Base-by-base conservation (phyloP, 2,888 invertebrate genomes). In the Beris morrisii region DNA sequence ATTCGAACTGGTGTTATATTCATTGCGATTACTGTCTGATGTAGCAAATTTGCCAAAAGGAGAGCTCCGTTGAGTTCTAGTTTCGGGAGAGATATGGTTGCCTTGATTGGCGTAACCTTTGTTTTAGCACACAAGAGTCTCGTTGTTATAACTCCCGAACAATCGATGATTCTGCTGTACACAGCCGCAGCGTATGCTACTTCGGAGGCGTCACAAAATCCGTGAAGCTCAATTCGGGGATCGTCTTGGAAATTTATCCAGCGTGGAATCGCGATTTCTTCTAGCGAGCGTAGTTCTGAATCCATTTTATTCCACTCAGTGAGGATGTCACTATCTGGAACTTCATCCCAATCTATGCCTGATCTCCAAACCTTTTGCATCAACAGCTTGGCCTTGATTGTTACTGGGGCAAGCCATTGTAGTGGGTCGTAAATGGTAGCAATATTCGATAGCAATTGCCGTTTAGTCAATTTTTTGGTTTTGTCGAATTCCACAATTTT, bases 401-500 rank as follows among this genome's bases (percentile, higher is more conserved):
- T 46, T 4, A 46, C 1, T 12, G 46, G 46, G 46, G 46, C 46
- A 13, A 46, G 46, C 46, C 46, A 46, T 46, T 46, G 46, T 5
- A 15, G 15, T 46, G 46, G 46, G 4, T 46, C n/a, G 15, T 46
- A 46, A 13, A 46, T 46, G 2, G 46, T 13, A 3, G 46, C 46
- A 15, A 46, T 46, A 12, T 4, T 46, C 2, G 46, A 46, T 3
- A 46, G 15, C 3, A 46, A 4, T 46, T 46, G 46, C n/a, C 58
- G 44, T 22, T 45, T 58, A 12, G 58, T 58, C 43, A 45, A 15
- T 13, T 31, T 58, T 28, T 15, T 45, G 22, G 2, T n/a, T 58
- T 43, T 13, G 22, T 28, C n/a, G 28, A 43, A 45, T 58, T 22
- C 28, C 28, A 15, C 5, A 15, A 45, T 13, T 22, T 28, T 45